A percentile compares a stretch with the other conserved stretches of the same genome.
Evolutionary conservation across 2,888 invertebrate species (phyloP).

Genomic region (Oligia latruncula): DNA sequence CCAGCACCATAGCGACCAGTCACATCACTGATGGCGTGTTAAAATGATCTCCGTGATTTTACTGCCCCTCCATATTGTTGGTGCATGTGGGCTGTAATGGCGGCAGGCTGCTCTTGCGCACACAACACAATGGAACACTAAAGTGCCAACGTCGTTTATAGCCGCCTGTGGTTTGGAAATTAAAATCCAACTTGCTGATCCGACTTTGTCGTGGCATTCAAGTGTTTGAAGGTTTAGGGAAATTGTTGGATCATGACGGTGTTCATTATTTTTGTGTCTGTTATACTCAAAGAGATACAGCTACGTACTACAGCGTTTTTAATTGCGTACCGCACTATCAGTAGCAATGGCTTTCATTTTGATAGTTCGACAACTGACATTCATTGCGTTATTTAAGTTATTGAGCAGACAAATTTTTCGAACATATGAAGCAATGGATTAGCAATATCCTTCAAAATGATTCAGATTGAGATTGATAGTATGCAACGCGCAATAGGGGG

Average conservation of each 20-base stretch:
- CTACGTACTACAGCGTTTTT: neutral
- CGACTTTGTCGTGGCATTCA: constrained; percentile 67
- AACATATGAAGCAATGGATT: too few species aligned
- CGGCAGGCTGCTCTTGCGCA: constrained; percentile 68
- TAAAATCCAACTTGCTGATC: constrained; percentile 87
- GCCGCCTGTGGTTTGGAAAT: constrained; percentile 89
- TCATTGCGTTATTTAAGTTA: neutral
- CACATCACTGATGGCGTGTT: constrained; percentile 64
- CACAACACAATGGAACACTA: constrained; percentile 87
- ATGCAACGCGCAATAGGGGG: neutral
- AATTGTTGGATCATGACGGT: constrained; percentile 39
- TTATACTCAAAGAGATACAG: neutral
- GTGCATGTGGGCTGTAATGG: constrained; percentile 77
- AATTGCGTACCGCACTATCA: neutral
- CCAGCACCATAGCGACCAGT: constrained; percentile 58
- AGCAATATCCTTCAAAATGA: neutral
- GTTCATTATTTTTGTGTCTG: constrained; percentile 20
- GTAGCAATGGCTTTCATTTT: neutral
- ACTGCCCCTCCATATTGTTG: constrained; percentile 74
- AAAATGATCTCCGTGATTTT: constrained; percentile 76
- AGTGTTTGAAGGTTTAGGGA: constrained; percentile 56
- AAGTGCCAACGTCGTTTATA: constrained; percentile 87
- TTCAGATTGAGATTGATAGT: neutral
- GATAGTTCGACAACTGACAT: neutral
- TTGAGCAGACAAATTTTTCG: neutral